Evolutionary conservation across 2,113 vertebrate species (phyloP).

Genomic region (Crotophaga sulcirostris): DNA sequence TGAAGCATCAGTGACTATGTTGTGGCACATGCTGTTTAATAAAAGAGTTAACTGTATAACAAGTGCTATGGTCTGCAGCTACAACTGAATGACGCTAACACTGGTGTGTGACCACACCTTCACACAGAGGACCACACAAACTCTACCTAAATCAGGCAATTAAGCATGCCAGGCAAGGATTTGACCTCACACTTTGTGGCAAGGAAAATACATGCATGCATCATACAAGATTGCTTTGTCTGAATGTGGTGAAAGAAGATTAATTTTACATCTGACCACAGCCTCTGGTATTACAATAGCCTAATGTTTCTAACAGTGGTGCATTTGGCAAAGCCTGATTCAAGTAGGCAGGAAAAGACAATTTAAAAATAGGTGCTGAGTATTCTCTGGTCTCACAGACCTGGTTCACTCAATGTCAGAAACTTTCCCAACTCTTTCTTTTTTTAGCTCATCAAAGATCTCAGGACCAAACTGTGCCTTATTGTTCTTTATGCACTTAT

Average conservation of each 20-base stretch:
- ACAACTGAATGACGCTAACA: neutral
- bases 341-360: neutral
- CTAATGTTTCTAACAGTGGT: conserved; percentile 15
- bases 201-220: neutral
- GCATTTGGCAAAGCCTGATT: neutral
- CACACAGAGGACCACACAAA: neutral
- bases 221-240: neutral
- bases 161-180: neutral
- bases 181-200: neutral
- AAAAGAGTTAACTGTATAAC: neutral
- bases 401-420: neutral
- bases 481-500: neutral
- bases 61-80: neutral
- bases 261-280: neutral
- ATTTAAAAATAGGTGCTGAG: neutral
- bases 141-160: neutral
- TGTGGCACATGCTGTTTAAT: neutral
- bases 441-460: neutral
- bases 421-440: neutral
- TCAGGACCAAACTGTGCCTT: neutral
- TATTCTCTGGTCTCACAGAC: neutral
- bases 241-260: conserved; percentile 10
- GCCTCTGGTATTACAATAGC: neutral
- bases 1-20: neutral
- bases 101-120: neutral